Evolutionary conservation across 2,888 invertebrate species (phyloP).

Genomic region (Gymnoscelis rufifasciata): DNA sequence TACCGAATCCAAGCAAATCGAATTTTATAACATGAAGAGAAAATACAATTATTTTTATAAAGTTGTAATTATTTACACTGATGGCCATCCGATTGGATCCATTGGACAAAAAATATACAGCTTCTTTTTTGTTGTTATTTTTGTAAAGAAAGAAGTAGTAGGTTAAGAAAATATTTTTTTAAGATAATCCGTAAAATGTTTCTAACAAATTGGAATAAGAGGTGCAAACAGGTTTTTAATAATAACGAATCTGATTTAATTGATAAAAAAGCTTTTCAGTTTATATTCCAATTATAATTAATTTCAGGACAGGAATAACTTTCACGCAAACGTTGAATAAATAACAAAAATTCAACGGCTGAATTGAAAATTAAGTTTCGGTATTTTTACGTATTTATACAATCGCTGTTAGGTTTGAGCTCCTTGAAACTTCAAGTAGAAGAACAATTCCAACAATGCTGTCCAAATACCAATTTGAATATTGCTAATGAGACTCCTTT

Average conservation of each 20-base stretch:
- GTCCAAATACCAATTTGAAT: neutral
- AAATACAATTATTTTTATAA: too few species aligned
- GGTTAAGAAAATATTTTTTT: too few species aligned
- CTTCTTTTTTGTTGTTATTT: too few species aligned
- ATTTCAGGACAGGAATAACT: neutral
- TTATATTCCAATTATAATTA: neutral
- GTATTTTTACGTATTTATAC: slow-evolving; percentile 7
- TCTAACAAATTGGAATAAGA: too few species aligned
- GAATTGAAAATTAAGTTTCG: slow-evolving; percentile 5
- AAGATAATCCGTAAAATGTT: too few species aligned
- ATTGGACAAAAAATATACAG: too few species aligned
- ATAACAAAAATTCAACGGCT: slow-evolving; percentile 1
- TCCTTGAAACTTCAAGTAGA: neutral
- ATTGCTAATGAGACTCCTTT: neutral
- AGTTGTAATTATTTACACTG: too few species aligned
- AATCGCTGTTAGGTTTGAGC: neutral
- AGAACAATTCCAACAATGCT: neutral
- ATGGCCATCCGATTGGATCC: too few species aligned
- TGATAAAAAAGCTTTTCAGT: neutral
- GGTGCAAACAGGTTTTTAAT: too few species aligned
- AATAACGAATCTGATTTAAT: neutral
- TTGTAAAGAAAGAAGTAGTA: too few species aligned
- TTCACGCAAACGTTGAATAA: slow-evolving; percentile 4
- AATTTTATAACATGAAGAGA: too few species aligned
- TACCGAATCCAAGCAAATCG: too few species aligned